These are phyloP conservation scores for Protomyctophum bolini DNA, from an alignment of 2,113 vertebrate genomes.

Conservation along the genomic window DNA sequence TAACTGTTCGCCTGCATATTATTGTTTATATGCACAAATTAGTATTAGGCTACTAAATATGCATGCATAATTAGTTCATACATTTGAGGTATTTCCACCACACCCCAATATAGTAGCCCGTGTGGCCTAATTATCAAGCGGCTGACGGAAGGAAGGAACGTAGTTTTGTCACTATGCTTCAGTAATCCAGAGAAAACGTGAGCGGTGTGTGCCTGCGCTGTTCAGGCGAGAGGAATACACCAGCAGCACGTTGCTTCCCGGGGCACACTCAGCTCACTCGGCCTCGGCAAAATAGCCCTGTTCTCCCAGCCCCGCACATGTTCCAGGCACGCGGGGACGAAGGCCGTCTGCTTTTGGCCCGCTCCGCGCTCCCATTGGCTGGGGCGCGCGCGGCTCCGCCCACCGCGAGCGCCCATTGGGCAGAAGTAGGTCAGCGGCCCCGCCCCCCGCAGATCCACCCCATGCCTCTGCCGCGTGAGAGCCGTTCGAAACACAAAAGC, in stretches of 20 bases:
- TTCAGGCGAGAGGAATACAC: conserved; percentile 60
- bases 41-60: too few species aligned
- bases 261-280: conserved; percentile 55
- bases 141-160: too few species aligned
- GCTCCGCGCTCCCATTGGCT: conserved; percentile 62
- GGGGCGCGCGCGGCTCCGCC: conserved; percentile 45
- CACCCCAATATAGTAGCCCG: too few species aligned
- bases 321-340: conserved; percentile 70
- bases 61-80: too few species aligned
- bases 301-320: conserved; percentile 75
- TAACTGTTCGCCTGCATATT: too few species aligned
- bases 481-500: conserved; percentile 61
- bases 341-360: conserved; percentile 45
- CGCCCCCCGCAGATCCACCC: conserved; percentile 70
- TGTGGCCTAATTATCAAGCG: too few species aligned
- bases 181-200: conserved; percentile 79
- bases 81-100: too few species aligned
- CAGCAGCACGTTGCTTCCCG: conserved; percentile 74
- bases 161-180: conserved; percentile 41
- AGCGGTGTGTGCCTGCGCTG: conserved; percentile 54
- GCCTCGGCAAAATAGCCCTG: conserved; percentile 47
- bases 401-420: conserved; percentile 62
- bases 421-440: conserved; percentile 61
- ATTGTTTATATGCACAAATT: too few species aligned
- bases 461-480: conserved; percentile 82